Evolutionary conservation across 2,888 invertebrate genomes (phyloP), one percentile per base, ranked within the genome.

Genomic region (Nemoura dubitans): DNA sequence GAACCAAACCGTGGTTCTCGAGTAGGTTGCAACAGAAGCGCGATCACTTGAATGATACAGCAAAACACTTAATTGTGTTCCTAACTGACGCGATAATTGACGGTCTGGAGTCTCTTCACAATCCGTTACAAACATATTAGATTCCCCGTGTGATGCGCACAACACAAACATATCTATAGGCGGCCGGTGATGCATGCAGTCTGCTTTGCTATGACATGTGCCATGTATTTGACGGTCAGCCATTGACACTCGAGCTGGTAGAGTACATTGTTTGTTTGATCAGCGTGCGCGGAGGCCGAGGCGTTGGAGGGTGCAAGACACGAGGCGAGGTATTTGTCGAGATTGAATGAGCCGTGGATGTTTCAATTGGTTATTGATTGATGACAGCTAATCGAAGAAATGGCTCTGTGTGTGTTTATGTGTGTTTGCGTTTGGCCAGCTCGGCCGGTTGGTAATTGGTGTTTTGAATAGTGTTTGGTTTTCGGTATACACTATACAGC

Each of bases 41-140:
- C 59, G 59, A 59, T 59, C 59, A 28, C 81, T 28, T 28, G 10
- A 30, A 81, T 81, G 81, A 81, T 81, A 81, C 81, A 81, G 81
- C 81, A 81, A 81, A 81, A 81, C 81, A 81, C 28, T 28, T n/a
- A n/a, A 81, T 81, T 81, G 81, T 81, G 30, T 10, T 6, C 59
- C 59, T 59, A 59, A 21, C 21, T 59, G 59, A 59, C 59, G 21
- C 59, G 59, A 59, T 59, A 59, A 59, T 59, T 59, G 59, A 10
- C 14, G 59, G 10, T 3, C 59, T 59, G 14, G 59, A 59, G 59
- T 59, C 59, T 59, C 59, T 59, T 59, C 59, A 59, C 59, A 59
- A 59, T 59, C 59, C 59, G 59, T 59, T 59, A 59, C 59, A 59
- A 59, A 59, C 59, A 59, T 59, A 59, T 59, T 59, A 59, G 59